Evolutionary conservation across 2,888 invertebrate genomes (phyloP).

Genomic region (Orthosia incerta): DNA sequence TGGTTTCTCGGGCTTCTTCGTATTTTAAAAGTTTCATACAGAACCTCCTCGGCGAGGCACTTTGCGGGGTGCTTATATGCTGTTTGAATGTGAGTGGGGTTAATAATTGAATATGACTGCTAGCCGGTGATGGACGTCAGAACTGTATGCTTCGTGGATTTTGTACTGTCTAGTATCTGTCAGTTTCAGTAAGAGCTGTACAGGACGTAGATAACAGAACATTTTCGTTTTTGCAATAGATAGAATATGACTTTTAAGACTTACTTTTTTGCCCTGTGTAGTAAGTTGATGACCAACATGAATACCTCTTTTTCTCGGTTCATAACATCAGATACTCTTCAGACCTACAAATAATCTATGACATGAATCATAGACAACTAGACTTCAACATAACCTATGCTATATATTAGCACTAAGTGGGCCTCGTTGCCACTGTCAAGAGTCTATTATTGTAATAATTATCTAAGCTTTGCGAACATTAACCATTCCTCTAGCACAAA

Average conservation of each 20-base stretch:
- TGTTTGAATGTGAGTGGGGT: constrained; percentile 54
- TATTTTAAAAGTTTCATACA: constrained; percentile 63
- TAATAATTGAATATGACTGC: constrained; percentile 49
- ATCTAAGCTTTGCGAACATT: constrained; percentile 32
- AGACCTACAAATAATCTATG: background rate
- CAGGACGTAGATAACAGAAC: background rate
- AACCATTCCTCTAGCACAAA: constrained; percentile 32
- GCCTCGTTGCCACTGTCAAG: constrained; percentile 13
- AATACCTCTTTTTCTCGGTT: background rate
- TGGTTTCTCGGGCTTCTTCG: constrained; percentile 43
- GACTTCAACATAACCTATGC: background rate
- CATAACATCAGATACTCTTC: too few species aligned
- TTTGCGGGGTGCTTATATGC: constrained; percentile 50
- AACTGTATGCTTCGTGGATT: background rate
- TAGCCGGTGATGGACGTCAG: constrained; percentile 11
- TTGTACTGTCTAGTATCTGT: background rate
- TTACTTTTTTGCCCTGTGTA: too few species aligned
- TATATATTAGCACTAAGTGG: constrained; percentile 20
- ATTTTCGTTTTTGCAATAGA: background rate
- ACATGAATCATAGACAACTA: too few species aligned
- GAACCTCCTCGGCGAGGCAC: constrained; percentile 35
- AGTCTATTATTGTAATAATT: constrained; percentile 25
- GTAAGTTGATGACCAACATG: too few species aligned
- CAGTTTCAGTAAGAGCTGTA: background rate
- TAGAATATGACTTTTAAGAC: background rate